These are phyloP conservation scores for Syrrhaptes paradoxus DNA, from an alignment of 2,113 vertebrate species.

Conservation along the genomic window DNA sequence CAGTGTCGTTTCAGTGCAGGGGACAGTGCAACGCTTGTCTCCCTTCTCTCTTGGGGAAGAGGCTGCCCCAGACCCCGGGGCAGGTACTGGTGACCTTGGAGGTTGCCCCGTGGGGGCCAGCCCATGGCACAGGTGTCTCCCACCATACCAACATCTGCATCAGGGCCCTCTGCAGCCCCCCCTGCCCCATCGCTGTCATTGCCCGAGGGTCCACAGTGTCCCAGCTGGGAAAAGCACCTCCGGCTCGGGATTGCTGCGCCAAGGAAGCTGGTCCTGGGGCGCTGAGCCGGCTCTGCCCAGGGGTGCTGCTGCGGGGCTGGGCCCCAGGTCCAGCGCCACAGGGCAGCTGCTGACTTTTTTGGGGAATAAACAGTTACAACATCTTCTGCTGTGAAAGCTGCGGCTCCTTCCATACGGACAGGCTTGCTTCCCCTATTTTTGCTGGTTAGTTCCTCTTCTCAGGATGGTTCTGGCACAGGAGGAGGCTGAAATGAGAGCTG, in stretches of 20 bases:
- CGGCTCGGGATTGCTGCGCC: background rate
- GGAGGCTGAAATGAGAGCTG: background rate
- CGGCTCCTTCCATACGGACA: background rate
- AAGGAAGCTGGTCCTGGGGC: background rate
- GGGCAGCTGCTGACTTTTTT: background rate
- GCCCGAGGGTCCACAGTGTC: too few species aligned
- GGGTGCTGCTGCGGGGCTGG: background rate
- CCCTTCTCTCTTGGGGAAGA: background rate
- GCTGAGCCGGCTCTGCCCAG: background rate
- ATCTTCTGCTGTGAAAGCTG: background rate
- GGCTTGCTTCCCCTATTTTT: slow-evolving; percentile 21
- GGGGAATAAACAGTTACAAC: background rate
- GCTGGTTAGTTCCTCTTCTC: slow-evolving; percentile 10
- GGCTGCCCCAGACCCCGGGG: background rate
- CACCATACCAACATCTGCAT: background rate
- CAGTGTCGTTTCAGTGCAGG: background rate
- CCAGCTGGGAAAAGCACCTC: background rate
- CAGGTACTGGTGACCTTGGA: background rate
- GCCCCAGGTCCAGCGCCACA: accelerated
- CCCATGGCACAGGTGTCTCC: background rate
- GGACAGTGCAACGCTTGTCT: background rate
- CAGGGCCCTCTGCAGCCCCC: background rate
- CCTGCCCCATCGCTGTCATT: background rate
- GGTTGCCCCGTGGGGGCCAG: background rate
- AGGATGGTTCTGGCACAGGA: background rate